phyloP scores from a whole-genome alignment of 2,797 vertebrate genomes.

The Hipposideros larvatus region DNA sequence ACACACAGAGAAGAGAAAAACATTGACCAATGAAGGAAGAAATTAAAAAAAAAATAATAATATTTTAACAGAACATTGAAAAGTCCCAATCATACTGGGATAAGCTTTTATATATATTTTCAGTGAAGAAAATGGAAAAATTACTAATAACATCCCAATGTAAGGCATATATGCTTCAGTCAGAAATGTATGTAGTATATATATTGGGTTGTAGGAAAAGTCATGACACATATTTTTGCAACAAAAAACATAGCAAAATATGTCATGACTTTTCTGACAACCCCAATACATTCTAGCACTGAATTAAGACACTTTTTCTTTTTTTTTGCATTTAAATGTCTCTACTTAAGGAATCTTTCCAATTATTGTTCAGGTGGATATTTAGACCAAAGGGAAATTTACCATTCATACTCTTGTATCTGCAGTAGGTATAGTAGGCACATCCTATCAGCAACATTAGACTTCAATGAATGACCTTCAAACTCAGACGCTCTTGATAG shows the following conservation, averaged over 20 bases:
- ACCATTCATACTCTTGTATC: background rate
- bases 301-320: background rate
- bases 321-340: background rate
- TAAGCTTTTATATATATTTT: background rate
- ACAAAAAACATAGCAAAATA: too few relatives aligned
- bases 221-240: too few relatives aligned
- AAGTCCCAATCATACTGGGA: background rate
- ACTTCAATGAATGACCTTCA: background rate
- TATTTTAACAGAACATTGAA: background rate
- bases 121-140: background rate
- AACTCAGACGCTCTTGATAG: background rate
- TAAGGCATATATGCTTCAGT: background rate
- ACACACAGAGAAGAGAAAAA: background rate
- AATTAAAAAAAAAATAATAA: background rate
- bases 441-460: background rate
- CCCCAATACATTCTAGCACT: background rate
- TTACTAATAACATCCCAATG: background rate
- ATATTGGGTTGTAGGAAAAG: too few relatives aligned
- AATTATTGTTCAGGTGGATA: background rate
- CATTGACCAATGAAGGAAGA: background rate
- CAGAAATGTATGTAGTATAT: background rate
- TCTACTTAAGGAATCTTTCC: background rate
- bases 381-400: background rate
- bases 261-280: too few relatives aligned
- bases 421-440: background rate